Conservation (phyloP, 2,113 vertebrate species). For the Rallus limicola region DNA sequence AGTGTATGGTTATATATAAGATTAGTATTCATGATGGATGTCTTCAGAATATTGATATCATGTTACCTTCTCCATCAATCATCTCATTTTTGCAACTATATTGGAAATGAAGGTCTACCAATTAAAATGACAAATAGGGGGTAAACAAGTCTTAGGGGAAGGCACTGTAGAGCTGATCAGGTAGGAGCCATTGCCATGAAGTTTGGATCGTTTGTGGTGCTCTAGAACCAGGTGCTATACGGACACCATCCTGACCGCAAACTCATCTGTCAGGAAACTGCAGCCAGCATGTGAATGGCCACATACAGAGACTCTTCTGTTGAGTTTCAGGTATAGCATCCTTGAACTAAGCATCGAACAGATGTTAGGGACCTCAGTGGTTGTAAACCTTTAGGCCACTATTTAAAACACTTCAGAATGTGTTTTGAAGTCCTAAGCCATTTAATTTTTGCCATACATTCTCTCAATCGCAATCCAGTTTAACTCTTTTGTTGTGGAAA, state of each 20-base stretch:
- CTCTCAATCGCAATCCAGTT: not conserved
- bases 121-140: not conserved
- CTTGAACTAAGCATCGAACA: not conserved
- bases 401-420: not conserved
- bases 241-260: rapidly evolving
- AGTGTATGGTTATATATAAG: not conserved
- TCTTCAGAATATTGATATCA: slow-evolving; percentile 8
- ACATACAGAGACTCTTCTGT: rapidly evolving
- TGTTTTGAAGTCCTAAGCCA: not conserved
- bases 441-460: not conserved
- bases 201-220: not conserved
- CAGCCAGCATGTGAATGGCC: not conserved
- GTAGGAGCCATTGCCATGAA: not conserved
- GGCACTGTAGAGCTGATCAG: not conserved
- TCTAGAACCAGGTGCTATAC: not conserved
- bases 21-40: slow-evolving; percentile 10
- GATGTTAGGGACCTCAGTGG: not conserved
- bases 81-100: not conserved
- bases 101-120: not conserved
- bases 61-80: slow-evolving; percentile 13
- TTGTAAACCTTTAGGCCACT: not conserved
- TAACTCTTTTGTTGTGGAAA: slow-evolving; percentile 1
- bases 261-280: not conserved
- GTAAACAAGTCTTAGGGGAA: not conserved
- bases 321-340: rapidly evolving